A percentile compares a stretch with the other conserved stretches of the same genome.
Evolutionary conservation across 2,113 vertebrate species (phyloP).

Genomic region (Lasiurus borealis): DNA sequence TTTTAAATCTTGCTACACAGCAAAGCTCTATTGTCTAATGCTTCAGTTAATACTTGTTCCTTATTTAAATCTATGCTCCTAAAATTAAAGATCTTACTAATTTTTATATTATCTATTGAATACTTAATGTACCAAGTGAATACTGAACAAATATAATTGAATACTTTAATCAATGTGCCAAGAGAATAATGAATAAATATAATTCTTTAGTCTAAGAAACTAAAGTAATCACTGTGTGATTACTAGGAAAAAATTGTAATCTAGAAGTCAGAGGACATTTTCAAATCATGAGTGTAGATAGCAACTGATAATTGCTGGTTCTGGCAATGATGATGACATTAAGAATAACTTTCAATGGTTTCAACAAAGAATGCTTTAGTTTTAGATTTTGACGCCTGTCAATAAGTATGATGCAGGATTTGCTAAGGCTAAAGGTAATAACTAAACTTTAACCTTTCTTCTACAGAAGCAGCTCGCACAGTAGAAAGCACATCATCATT

Average conservation of each 20-base stretch:
- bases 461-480: neutral
- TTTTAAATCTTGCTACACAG: slow-evolving; percentile 51
- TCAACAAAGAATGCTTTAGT: neutral
- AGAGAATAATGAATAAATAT: slow-evolving; percentile 25
- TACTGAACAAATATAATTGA: slow-evolving; percentile 29
- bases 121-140: slow-evolving; percentile 34
- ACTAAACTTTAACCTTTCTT: slow-evolving; percentile 20
- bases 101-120: slow-evolving; percentile 13
- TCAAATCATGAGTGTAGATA: neutral
- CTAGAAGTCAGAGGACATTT: slow-evolving; percentile 36
- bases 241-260: slow-evolving; percentile 37
- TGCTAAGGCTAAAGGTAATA: neutral
- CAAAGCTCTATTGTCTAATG: slow-evolving; percentile 21
- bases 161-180: slow-evolving; percentile 34
- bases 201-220: slow-evolving; percentile 41
- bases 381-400: slow-evolving; percentile 31
- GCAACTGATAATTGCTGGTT: slow-evolving; percentile 24
- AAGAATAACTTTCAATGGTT: slow-evolving; percentile 41
- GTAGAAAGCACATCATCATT: neutral
- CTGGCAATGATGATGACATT: neutral
- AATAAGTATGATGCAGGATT: neutral
- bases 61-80: slow-evolving; percentile 57
- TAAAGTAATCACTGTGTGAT: slow-evolving; percentile 47
- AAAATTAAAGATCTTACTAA: slow-evolving; percentile 53
- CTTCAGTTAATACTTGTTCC: slow-evolving; percentile 24